Evolutionary conservation across 2,888 invertebrate species (phyloP).

Genomic region (Euzetes globulus): DNA sequence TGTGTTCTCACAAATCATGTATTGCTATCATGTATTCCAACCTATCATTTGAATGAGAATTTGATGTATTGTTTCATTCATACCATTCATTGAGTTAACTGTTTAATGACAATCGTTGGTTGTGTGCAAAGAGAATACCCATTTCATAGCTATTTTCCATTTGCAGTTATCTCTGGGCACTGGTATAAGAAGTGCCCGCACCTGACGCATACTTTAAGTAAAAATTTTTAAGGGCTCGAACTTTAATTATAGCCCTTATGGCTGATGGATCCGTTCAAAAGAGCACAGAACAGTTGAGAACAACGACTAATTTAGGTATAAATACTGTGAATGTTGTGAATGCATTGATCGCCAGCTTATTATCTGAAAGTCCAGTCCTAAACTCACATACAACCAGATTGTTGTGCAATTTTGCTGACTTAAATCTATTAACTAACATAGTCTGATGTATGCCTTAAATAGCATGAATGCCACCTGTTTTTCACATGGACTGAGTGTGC

Average conservation of each 20-base stretch:
- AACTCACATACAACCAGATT: not conserved
- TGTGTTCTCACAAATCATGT: conserved; percentile 19
- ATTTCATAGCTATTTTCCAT: not conserved
- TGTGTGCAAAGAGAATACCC: not conserved
- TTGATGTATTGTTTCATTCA: conserved; percentile 24
- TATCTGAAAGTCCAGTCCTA: not conserved
- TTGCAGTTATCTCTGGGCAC: conserved; percentile 1
- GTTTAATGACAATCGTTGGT: conserved; percentile 23
- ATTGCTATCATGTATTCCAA: not conserved
- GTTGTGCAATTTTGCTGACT: conserved; percentile 1
- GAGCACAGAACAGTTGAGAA: not conserved
- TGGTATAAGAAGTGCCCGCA: not conserved
- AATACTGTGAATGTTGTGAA: conserved; percentile 12
- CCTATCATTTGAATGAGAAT: conserved; percentile 8
- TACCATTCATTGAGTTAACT: conserved; percentile 18
- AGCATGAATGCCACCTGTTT: conserved; percentile 25
- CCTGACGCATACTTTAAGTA: conserved; percentile 12
- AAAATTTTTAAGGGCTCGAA: conserved; percentile 18
- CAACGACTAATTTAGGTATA: conserved; percentile 15
- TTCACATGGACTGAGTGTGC: not conserved
- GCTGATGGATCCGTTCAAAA: conserved; percentile 21
- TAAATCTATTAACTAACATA: not conserved
- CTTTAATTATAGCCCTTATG: conserved; percentile 26
- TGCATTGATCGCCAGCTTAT: not conserved
- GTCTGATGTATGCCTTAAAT: not conserved